Evolutionary conservation across 2,888 invertebrate genomes (phyloP), one percentile per base, ranked within the genome.

Genomic region (Xestoiulus laeticollis): DNA sequence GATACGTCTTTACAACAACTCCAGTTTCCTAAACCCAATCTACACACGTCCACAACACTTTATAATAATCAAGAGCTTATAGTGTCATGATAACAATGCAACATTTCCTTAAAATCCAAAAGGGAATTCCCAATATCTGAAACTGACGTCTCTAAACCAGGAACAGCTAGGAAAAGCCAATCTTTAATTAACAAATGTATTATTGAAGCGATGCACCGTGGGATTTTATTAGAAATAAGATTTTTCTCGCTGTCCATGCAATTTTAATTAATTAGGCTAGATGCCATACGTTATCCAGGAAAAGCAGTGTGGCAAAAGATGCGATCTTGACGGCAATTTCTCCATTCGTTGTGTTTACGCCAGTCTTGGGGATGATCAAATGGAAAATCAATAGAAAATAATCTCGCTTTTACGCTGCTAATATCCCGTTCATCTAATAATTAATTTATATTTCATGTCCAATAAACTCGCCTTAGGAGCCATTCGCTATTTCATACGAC

Each of bases 321-420:
- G 53, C 16, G 53, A 38, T 38, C 38, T 38, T 38, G 38, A 38
- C 38, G 38, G 3, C 38, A 38, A 6, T 38, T 38, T 38, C 38
- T 38, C 38, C 6, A 1, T 19, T 1, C 53, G 16, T 4, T 12
- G 48, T 48, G 16, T 10, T 48, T 48, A 48, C 48, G 48, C 16
- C 53, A 53, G 53, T 53, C 53, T 53, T 4, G 19, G 53, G n/a
- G 53, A 53, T 53, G n/a, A 53, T 53, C 53, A 53, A 53, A 53
- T 53, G 53, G 53, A 53, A 53, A 53, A 53, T 53, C 53, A 53
- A 53, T 53, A 53, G 53, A 53, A 53, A 53, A 53, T 53, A 53
- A 53, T 53, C 53, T 53, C 53, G 53, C 53, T 53, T 53, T 53
- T 53, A 53, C 53, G 53, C 53, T 19, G 53, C 53, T 53, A 53